These are phyloP conservation scores for Rhyzopertha dominica DNA, from an alignment of 1,140 invertebrate genomes.

Conservation along the genomic window DNA sequence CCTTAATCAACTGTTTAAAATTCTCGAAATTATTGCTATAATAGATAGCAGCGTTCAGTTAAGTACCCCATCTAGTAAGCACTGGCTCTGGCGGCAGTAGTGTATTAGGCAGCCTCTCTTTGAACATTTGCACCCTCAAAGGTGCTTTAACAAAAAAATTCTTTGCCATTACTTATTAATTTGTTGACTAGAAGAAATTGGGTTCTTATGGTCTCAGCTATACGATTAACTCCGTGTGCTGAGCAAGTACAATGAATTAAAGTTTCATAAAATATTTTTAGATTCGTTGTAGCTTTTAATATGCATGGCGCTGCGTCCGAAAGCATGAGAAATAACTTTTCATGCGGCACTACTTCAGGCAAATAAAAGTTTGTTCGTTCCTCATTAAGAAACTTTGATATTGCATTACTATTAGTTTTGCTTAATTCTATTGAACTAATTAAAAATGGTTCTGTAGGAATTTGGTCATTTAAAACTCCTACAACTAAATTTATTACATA, in stretches of 20 bases:
- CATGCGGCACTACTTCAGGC: neutral
- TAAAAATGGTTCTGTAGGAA: conserved; percentile 9
- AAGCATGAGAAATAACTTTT: conserved; percentile 20
- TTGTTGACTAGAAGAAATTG: conserved; percentile 18
- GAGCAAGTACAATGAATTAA: conserved; percentile 20
- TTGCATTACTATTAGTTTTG: conserved; percentile 4
- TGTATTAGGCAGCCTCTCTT: conserved; percentile 10
- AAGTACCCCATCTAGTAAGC: conserved; percentile 19
- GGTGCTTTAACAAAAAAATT: conserved; percentile 20
- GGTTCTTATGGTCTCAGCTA: conserved; percentile 17
- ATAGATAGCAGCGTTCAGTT: conserved; percentile 11
- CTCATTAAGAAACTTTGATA: too few species aligned
- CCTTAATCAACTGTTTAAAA: conserved; percentile 11
- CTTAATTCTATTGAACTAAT: conserved; percentile 10
- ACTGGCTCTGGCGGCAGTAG: conserved; percentile 16
- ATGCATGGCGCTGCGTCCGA: conserved; percentile 19
- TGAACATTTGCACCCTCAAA: conserved; percentile 8
- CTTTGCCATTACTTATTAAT: conserved; percentile 19
- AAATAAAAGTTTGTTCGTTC: conserved; percentile 5
- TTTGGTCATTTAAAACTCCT: conserved; percentile 3
- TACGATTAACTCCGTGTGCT: conserved; percentile 17
- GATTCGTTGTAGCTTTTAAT: conserved; percentile 13
- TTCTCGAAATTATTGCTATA: conserved; percentile 13
- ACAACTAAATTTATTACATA: conserved; percentile 10
- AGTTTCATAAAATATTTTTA: conserved; percentile 23